Evolutionary conservation across 1,140 invertebrate species (phyloP).

Genomic region (Drosophila sp.): DNA sequence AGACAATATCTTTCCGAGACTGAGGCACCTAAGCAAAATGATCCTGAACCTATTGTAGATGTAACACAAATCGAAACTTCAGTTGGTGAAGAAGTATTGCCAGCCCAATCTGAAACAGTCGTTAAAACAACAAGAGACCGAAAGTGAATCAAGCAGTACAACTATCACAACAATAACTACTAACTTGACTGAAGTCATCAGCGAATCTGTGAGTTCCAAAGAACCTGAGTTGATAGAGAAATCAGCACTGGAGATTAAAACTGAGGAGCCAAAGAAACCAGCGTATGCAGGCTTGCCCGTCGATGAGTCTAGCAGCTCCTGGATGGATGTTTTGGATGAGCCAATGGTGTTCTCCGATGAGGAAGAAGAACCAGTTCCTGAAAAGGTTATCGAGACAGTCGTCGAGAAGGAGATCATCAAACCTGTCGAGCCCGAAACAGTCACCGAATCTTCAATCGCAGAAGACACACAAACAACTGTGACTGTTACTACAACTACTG

Average conservation of each 20-base stretch:
- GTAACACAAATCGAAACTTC: conserved; percentile 6
- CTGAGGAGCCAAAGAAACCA: conserved; percentile 39
- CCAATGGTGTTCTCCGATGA: conserved; percentile 38
- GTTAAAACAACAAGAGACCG: not conserved
- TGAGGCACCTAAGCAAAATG: too few relatives aligned
- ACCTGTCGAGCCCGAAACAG: not conserved
- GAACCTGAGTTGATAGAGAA: not conserved
- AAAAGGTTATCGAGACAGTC: conserved; percentile 7
- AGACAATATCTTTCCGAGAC: not conserved
- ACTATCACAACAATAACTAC: conserved; percentile 16
- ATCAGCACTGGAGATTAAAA: conserved; percentile 18
- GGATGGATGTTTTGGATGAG: conserved; percentile 38
- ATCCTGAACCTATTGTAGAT: too few relatives aligned
- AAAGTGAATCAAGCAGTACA: not conserved
- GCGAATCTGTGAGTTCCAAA: too few relatives aligned
- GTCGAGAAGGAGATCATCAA: not conserved
- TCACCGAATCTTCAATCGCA: not conserved
- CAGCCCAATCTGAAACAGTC: not conserved
- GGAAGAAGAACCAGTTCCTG: conserved; percentile 5
- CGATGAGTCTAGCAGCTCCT: conserved; percentile 84
- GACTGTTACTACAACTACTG: conserved; percentile 19
- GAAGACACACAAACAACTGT: conserved; percentile 19
- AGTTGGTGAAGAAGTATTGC: not conserved
- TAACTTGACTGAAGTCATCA: conserved; percentile 14
- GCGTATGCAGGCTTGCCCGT: conserved; percentile 84